Base-by-base conservation (phyloP, 2,888 invertebrate species). In the Sepiola atlantica region DNA sequence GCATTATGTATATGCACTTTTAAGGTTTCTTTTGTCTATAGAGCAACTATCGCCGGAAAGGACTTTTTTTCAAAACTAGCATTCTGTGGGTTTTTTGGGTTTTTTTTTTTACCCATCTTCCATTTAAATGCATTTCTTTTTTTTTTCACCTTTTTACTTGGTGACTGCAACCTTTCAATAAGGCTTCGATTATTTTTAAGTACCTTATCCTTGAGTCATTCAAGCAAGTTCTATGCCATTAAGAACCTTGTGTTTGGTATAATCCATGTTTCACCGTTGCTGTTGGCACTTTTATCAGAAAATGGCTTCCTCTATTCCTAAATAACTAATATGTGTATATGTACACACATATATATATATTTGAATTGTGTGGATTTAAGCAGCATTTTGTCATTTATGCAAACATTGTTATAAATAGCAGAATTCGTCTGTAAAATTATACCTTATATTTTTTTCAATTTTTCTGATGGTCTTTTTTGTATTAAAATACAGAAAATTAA, bases 121-220 rank as follows among this genome's bases (percentile, higher is more conserved):
- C 4, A 45, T 45, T 45, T 45, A 2, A 45, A 45, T 45, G 45
- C 45, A 45, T 45, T 45, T 45, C 45, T 0, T 61, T 61, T 61
- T 61, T 61, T 61, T 61, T 45, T 24, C 21, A 10, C 24, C 61
- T 45, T 45, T 45, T 45, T 45, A 45, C 61, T 61, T n/a, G 12
- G n/a, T 77, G 77, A 77, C 77, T n/a, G 16, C 28, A 77, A 12
- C 10, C 28, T 77, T 77, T 16, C 77, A 77, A 77, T 77, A 77
- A n/a, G 77, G 77, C 12, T 77, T 77, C n/a, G 77, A 77, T 77
- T 77, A 77, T 77, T 77, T 77, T 77, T 77, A 77, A 77, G 77
- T 77, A 77, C 77, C n/a, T 77, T 28, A 77, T 77, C 77, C 77
- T 77, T 77, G 77, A 77, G 77, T 77, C 77, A 77, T 28, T 77